These are phyloP conservation scores for Percopsis transmontana DNA, from an alignment of 2,113 vertebrate genomes.

Conservation along the genomic window DNA sequence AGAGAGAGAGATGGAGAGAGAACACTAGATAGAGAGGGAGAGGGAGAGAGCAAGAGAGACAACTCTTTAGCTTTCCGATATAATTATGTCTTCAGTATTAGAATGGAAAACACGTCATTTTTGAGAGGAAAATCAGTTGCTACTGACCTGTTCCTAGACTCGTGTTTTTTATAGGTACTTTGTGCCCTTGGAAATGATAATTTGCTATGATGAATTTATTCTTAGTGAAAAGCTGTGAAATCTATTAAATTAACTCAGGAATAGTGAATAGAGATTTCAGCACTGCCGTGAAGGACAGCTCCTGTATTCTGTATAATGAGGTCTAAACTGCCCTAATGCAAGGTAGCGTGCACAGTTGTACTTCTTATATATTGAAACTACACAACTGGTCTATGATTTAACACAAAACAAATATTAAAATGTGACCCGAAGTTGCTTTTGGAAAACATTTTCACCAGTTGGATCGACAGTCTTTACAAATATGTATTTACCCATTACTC, in stretches of 20 bases:
- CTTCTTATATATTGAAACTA: neutral
- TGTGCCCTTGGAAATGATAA: neutral
- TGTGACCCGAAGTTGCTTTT: too few relatives aligned
- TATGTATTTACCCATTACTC: too few relatives aligned
- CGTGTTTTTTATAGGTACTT: neutral
- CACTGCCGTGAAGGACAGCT: constrained; percentile 55
- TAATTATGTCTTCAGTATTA: too few relatives aligned
- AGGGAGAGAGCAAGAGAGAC: neutral
- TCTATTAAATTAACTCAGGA: neutral
- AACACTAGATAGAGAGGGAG: too few relatives aligned
- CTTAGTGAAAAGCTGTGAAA: neutral
- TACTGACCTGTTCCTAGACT: too few relatives aligned
- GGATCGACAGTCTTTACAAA: too few relatives aligned
- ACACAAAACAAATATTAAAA: neutral
- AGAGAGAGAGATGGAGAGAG: neutral
- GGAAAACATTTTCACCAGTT: too few relatives aligned
- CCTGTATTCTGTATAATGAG: constrained; percentile 32
- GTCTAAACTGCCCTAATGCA: neutral
- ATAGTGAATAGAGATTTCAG: constrained; percentile 43
- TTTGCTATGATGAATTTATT: too few relatives aligned
- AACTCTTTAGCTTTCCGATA: too few relatives aligned
- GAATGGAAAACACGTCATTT: too few relatives aligned
- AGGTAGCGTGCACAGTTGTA: neutral
- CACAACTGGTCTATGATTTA: neutral
- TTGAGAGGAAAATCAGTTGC: too few relatives aligned